Percentiles rank a stretch among this genome's conserved stretches.
Evolutionary conservation across 2,888 invertebrate species (phyloP).

Genomic region (Candidula unifasciata): DNA sequence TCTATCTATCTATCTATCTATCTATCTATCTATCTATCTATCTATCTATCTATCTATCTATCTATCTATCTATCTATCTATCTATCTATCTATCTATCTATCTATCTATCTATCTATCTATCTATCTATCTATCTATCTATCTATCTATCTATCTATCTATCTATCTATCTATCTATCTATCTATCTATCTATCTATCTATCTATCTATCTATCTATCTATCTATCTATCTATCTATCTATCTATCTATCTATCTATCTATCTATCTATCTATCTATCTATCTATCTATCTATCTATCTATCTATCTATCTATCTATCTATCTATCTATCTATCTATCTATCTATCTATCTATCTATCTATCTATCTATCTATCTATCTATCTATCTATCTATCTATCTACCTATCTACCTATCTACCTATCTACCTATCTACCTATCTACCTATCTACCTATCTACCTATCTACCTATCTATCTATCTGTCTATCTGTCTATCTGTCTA

Average conservation of each 20-base stretch:
- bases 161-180: too few species aligned
- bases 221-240: too few species aligned
- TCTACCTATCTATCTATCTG: neutral
- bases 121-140: neutral
- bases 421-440: neutral
- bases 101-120: neutral
- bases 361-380: neutral
- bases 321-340: neutral
- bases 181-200: too few species aligned
- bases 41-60: too few species aligned
- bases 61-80: neutral
- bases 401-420: neutral
- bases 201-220: too few species aligned
- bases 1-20: too few species aligned
- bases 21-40: too few species aligned
- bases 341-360: neutral
- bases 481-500: neutral
- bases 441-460: neutral
- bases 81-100: neutral
- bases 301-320: neutral
- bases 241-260: too few species aligned
- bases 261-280: too few species aligned
- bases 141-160: neutral
- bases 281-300: too few species aligned
- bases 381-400: neutral